A percentile compares a stretch with the other conserved stretches of the same genome.
Conservation (phyloP, 2,888 invertebrate species). For the Melipona beecheii region DNA sequence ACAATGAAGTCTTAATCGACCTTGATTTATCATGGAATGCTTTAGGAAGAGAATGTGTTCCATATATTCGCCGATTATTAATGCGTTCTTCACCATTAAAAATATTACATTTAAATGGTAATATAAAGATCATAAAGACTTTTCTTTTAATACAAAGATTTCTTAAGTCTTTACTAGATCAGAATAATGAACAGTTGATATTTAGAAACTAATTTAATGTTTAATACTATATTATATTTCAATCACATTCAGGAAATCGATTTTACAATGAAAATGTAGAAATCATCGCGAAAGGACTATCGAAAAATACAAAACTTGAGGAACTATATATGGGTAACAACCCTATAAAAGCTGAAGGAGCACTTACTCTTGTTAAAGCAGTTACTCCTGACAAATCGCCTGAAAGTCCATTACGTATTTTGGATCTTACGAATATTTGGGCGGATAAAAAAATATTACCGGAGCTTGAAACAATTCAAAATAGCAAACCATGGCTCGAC, state of each 20-base stretch:
- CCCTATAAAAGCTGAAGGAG: constrained; percentile 84
- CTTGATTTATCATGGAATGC: constrained; percentile 85
- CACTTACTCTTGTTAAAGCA: constrained; percentile 81
- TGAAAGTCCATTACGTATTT: constrained; percentile 77
- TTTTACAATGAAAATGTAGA: constrained; percentile 77
- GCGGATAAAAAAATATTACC: constrained; percentile 83
- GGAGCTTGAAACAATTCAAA: constrained; percentile 56
- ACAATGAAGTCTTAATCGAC: constrained; percentile 77
- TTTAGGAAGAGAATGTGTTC: constrained; percentile 77
- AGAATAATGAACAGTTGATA: not conserved
- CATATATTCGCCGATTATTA: constrained; percentile 66
- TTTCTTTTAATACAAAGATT: not conserved
- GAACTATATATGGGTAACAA: constrained; percentile 85
- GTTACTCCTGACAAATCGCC: constrained; percentile 76
- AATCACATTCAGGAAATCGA: constrained; percentile 59
- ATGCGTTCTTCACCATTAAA: constrained; percentile 61
- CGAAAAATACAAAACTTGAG: constrained; percentile 83
- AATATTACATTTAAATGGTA: constrained; percentile 76
- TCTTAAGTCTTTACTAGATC: not conserved
- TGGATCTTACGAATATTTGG: constrained; percentile 85
- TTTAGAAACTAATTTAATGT: not conserved
- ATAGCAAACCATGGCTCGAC: constrained; percentile 72
- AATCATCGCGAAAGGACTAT: constrained; percentile 83
- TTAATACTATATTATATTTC: not conserved
- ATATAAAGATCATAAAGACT: constrained; percentile 1